Conservation (phyloP, 2,113 vertebrate genomes). For the Pollimyrus isidori region DNA sequence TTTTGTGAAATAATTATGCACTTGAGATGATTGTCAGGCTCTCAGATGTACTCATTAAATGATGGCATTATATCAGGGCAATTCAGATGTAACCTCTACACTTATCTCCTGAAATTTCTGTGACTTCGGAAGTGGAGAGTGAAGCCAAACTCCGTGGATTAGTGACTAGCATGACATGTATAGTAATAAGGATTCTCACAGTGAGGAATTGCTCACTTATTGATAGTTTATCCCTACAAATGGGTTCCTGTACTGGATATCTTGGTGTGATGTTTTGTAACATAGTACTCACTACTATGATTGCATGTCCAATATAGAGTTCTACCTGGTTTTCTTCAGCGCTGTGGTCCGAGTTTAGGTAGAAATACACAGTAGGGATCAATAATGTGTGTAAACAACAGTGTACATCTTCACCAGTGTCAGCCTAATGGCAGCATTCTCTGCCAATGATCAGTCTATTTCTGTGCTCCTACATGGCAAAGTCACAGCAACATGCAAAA, state of each 20-base stretch:
- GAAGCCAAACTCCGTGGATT: neutral
- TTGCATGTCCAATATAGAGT: neutral
- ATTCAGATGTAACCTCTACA: neutral
- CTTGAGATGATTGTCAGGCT: neutral
- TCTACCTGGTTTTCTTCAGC: neutral
- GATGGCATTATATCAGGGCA: neutral
- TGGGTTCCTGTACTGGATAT: neutral
- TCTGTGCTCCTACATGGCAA: neutral
- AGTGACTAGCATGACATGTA: neutral
- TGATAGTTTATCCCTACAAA: neutral
- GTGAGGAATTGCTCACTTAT: neutral
- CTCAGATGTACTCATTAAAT: neutral
- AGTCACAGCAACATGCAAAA: neutral
- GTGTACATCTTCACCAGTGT: neutral
- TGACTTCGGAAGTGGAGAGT: neutral
- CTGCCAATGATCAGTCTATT: neutral
- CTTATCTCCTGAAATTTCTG: neutral
- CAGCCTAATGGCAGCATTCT: neutral
- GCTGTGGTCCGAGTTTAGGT: neutral
- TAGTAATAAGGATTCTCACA: neutral
- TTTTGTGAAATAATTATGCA: conserved; percentile 2
- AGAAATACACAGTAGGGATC: neutral
- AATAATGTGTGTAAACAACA: neutral
- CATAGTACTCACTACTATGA: neutral
- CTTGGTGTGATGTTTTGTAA: neutral